These are phyloP conservation scores for Tychaedon coryphoeus DNA, from an alignment of 2,113 vertebrate species.

Conservation along the genomic window DNA sequence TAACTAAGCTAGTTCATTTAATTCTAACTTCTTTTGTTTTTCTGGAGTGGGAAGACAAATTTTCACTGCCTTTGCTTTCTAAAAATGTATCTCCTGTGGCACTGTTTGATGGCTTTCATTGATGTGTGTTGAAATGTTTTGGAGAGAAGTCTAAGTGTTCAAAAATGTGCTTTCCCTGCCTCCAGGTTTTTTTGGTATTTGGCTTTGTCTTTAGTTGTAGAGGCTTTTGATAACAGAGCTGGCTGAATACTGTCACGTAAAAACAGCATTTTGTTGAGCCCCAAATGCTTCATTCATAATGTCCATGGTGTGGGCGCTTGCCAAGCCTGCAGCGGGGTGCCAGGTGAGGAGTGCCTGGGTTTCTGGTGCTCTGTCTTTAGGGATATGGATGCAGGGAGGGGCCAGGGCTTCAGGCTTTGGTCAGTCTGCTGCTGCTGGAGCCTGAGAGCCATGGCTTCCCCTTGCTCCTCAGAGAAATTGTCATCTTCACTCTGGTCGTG, in stretches of 20 bases:
- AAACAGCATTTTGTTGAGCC: neutral
- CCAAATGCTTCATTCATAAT: neutral
- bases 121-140: neutral
- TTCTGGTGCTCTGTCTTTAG: neutral
- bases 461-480: neutral
- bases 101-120: neutral
- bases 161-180: neutral
- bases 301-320: rapidly evolving
- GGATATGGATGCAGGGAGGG: rapidly evolving
- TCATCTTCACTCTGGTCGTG: constrained; percentile 35
- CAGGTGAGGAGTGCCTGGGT: neutral
- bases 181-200: neutral
- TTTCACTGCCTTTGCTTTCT: neutral
- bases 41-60: neutral
- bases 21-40: neutral
- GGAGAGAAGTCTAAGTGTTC: neutral
- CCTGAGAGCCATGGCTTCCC: neutral
- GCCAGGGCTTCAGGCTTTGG: neutral
- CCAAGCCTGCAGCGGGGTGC: neutral
- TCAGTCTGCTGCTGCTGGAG: neutral
- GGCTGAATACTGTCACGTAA: neutral
- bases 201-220: neutral
- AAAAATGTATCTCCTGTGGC: neutral
- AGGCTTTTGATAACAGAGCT: neutral
- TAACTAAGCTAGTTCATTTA: neutral